These are phyloP conservation scores for Sinotaia quadrata DNA, from an alignment of 2,888 invertebrate genomes.

Conservation along the genomic window DNA sequence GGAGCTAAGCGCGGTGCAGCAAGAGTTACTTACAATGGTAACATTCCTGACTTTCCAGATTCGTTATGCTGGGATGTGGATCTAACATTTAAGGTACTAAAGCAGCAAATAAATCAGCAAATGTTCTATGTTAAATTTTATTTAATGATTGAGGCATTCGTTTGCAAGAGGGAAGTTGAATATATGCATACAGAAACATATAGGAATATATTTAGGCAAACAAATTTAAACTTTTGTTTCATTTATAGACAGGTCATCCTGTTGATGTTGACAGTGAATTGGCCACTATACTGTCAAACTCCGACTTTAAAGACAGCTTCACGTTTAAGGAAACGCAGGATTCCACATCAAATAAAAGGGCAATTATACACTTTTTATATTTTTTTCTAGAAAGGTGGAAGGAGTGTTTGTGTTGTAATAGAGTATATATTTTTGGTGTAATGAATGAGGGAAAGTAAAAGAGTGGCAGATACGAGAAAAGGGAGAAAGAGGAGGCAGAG, in stretches of 20 bases:
- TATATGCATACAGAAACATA: neutral
- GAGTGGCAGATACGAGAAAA: no score
- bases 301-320: constrained; percentile 29
- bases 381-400: neutral
- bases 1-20: constrained; percentile 27
- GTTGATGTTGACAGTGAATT: constrained; percentile 35
- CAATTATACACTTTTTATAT: neutral
- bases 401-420: neutral
- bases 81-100: constrained; percentile 31
- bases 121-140: no score
- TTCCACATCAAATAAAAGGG: constrained; percentile 15
- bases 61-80: constrained; percentile 33
- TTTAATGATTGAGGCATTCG: no score
- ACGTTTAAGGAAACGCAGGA: constrained; percentile 16
- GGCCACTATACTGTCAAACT: constrained; percentile 32
- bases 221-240: neutral
- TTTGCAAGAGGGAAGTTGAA: no score
- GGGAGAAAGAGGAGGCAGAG: no score
- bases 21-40: constrained; percentile 36
- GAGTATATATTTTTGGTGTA: no score
- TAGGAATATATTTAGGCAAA: neutral
- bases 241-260: constrained; percentile 28
- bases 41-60: constrained; percentile 30
- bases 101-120: no score
- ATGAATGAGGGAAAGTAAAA: no score